Base-by-base conservation (phyloP, 2,797 vertebrate species). In the Danio aesculapii region DNA sequence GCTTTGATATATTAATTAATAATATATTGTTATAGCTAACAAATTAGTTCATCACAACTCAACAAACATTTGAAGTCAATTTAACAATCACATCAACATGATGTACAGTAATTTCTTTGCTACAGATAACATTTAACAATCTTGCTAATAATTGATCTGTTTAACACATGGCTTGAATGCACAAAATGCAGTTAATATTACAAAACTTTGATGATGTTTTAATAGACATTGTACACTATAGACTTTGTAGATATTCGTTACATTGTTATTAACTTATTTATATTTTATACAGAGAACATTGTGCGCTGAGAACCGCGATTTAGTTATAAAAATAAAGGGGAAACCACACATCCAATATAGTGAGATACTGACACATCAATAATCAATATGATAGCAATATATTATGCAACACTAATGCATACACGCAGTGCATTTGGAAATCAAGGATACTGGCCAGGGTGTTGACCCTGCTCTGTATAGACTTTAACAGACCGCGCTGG, bases 361-460 rank as follows among this genome's bases (percentile, higher is more conserved):
- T 30, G 13, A 63, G 39, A 63, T 6, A 47, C 44, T 4, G 44
- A 17, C 13, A 47, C 46, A 47, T 19, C 46, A 68, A 9, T 59
- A 59, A 59, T 30, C 5, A 10, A 68, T 68, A 14, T 30, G 12
- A 12, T 19, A 30, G 17, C 8, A 6, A 68, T 50, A 30, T 47
- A 68, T 50, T 8, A 71, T 13, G 50, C 68, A 71, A 53, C 16
- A 14, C 50, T 57, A 71, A 71, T 44, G n/a, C 11, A 53, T 41
- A 14, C 16, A 61, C 19, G 59, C 6, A 41, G 6, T 2, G 21
- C 78, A 19, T 70, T 17, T 53, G 2, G 8, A 77, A 10, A 57
- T 16, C 92, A 96, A 99, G 97, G 98, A 99, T 99, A 99, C 97
- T 99, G 89, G 98, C 98, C 95, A 99, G 93, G 62, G 97, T 98